Evolutionary conservation across 2,888 invertebrate species (phyloP), one percentile per base, ranked within the genome.

Genomic region (Drosophila imparisetae): DNA sequence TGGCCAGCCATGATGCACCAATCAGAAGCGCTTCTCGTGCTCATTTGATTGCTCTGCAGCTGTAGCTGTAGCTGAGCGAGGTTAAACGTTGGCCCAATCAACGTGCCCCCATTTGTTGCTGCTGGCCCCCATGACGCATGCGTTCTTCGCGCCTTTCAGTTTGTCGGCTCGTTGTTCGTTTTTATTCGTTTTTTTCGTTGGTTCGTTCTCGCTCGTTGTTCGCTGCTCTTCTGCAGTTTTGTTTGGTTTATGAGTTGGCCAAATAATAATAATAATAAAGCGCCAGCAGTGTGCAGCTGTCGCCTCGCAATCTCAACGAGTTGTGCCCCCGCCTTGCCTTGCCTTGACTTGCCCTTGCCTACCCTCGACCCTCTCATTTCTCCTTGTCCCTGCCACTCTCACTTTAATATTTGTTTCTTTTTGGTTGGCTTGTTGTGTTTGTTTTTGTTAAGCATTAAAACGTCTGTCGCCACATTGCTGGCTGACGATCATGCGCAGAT

Each of bases 61-160:
- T 38, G 55, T 55, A 13, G 50, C 58, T 53, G 84, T 55, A 38
- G 48, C 61, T 54, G 68, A 60, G 78, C 59, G 80, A 70, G 85
- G 85, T 86, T 86, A 86, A 86, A 83, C 78, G 88, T 66, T 83
- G 90, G 88, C 78, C 85, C 85, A 86, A 86, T 86, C 85, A 86
- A 85, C 88, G 82, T 86, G 89, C 89, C 89, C 82, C 88, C 89
- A 89, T 73, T 87, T 80, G 89, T 69, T 80, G 80, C 40, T 24
- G 36, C 45, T 48, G 32, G 58, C 75, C 63, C 66, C 75, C 81
- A 83, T 84, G 89, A 84, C 84, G 84, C 84, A 84, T 84, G 89
- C 89, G 84, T 72, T 68, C 62, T 69, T 53, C 57, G 40, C 65
- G 40, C 62, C 34, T 49, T 66, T 64, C 60, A 42, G 40, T 66